Conservation (phyloP, 2,113 vertebrate species). For the Dolichallabes microphthalmus region DNA sequence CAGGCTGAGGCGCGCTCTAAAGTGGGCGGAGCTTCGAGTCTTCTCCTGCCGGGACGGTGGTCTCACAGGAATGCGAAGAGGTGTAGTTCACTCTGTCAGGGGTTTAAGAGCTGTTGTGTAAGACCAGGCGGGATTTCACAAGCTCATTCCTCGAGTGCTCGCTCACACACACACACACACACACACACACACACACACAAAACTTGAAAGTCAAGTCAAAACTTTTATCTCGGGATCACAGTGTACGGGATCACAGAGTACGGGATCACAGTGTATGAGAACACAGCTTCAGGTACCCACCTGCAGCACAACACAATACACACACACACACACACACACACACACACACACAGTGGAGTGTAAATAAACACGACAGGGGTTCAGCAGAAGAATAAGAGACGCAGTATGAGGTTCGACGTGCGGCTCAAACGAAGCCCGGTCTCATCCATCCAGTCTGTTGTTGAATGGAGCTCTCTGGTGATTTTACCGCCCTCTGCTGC, state of each 20-base stretch:
- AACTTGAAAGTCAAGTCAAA: neutral
- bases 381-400: neutral
- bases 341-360: neutral
- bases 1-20: neutral
- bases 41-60: neutral
- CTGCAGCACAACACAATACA: neutral
- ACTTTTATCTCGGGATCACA: neutral
- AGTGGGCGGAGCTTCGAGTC: too few species aligned
- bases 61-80: neutral
- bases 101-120: neutral
- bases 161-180: neutral
- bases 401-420: too few species aligned
- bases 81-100: neutral
- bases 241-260: too few species aligned
- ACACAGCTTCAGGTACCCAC: neutral
- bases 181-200: neutral
- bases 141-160: neutral
- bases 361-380: neutral
- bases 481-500: neutral
- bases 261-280: neutral
- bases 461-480: neutral
- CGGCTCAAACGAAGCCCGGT: too few species aligned
- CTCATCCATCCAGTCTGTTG: too few species aligned
- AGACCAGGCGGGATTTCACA: neutral
- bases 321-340: neutral